These are phyloP conservation scores for Threskiornis aethiopicus DNA, from an alignment of 2,797 vertebrate species.

Conservation along the genomic window DNA sequence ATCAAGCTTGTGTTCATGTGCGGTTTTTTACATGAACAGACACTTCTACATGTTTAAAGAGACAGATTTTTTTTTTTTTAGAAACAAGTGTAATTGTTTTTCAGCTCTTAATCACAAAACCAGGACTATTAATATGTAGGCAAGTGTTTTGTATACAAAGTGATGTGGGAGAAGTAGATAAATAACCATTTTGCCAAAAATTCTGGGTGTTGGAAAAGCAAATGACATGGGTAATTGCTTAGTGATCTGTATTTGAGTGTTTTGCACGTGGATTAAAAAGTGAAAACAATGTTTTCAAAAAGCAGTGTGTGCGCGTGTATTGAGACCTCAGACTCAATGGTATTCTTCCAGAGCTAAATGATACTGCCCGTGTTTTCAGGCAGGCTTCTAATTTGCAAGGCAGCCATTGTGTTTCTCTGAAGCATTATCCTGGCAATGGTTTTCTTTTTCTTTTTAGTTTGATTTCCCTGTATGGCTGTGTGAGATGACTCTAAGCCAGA, in stretches of 20 bases:
- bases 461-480: neutral
- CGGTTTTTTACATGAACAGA: neutral
- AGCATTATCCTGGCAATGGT: neutral
- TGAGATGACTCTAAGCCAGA: neutral
- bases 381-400: neutral
- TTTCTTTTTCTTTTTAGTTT: neutral
- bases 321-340: neutral
- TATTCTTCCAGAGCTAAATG: neutral
- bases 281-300: neutral
- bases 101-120: neutral
- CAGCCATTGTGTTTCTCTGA: neutral
- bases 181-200: neutral
- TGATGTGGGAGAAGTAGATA: neutral
- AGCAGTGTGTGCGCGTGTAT: neutral
- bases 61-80: neutral
- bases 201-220: neutral
- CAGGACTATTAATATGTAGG: neutral
- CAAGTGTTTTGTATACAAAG: neutral
- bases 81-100: neutral
- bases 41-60: neutral
- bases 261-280: neutral
- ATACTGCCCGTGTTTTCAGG: neutral
- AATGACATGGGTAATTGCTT: neutral
- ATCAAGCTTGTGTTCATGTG: neutral
- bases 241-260: neutral